Percentiles rank a stretch among this genome's conserved stretches.
Conservation (phyloP, 1,140 invertebrate species). For the Halotydeus destructor region DNA sequence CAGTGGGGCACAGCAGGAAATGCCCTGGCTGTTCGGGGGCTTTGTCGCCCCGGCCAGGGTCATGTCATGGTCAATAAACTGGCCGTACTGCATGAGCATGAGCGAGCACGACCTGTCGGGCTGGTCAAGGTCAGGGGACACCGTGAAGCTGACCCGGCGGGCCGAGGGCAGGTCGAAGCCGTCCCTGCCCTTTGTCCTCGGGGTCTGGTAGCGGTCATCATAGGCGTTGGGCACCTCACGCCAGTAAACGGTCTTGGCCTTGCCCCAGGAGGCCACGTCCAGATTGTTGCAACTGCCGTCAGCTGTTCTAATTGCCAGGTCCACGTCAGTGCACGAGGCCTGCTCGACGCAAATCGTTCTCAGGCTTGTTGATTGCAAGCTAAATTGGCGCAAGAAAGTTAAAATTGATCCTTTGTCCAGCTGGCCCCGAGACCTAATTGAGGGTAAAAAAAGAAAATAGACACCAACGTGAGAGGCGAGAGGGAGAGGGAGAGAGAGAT, state of each 20-base stretch:
- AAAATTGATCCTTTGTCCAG: too few relatives aligned
- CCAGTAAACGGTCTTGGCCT: slow-evolving; percentile 24
- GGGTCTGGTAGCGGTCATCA: slow-evolving; percentile 28
- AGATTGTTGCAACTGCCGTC: slow-evolving; percentile 53
- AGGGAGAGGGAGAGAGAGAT: too few relatives aligned
- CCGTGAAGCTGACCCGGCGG: slow-evolving; percentile 51
- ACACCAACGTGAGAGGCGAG: too few relatives aligned
- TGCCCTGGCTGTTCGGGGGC: not conserved
- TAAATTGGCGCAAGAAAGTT: too few relatives aligned
- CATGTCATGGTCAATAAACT: slow-evolving; percentile 35
- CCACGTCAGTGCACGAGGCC: too few relatives aligned
- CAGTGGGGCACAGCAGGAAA: slow-evolving; percentile 11
- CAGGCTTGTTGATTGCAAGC: too few relatives aligned
- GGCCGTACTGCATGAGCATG: slow-evolving; percentile 35
- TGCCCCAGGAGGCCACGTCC: slow-evolving; percentile 29
- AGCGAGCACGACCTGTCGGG: slow-evolving; percentile 47
- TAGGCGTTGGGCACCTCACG: slow-evolving; percentile 40
- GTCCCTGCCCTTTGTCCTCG: slow-evolving; percentile 12
- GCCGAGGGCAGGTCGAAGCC: slow-evolving; percentile 54
- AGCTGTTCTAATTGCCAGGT: too few relatives aligned
- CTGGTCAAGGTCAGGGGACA: slow-evolving; percentile 45
- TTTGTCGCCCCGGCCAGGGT: slow-evolving; percentile 26
- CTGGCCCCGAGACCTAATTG: too few relatives aligned
- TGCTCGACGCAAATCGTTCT: too few relatives aligned
- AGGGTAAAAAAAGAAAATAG: too few relatives aligned